A percentile compares a stretch with the other conserved stretches of the same genome.
Conservation (phyloP, 2,113 vertebrate genomes). For the Aphelocoma coerulescens region DNA sequence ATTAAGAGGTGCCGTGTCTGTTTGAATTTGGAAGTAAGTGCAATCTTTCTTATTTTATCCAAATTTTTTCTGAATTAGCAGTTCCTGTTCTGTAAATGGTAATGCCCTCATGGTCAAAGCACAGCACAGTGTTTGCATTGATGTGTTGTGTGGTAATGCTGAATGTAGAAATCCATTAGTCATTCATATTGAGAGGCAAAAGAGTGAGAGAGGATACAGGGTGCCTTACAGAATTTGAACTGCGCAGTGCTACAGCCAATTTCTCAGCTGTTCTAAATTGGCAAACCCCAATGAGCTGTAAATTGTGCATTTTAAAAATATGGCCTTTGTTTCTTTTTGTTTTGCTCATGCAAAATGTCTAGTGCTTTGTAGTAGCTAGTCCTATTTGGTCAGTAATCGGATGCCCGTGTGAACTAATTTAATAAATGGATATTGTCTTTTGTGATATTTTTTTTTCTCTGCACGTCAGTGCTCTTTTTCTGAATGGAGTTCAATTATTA, state of each 20-base stretch:
- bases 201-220: not conserved
- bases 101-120: not conserved
- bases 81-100: not conserved
- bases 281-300: not conserved
- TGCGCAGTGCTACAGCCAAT: not conserved
- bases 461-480: not conserved
- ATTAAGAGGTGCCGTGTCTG: not conserved
- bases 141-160: not conserved
- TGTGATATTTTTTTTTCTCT: slow-evolving; percentile 31
- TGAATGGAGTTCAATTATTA: slow-evolving; percentile 66
- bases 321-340: not conserved
- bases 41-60: not conserved
- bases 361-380: not conserved
- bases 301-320: not conserved
- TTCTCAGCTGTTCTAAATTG: not conserved
- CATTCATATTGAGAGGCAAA: not conserved
- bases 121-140: not conserved
- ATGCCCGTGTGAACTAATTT: not conserved
- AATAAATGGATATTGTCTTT: slow-evolving; percentile 34
- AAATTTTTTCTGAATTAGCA: not conserved
- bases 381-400: slow-evolving; percentile 4
- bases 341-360: not conserved
- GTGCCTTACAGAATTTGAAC: not conserved
- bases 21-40: not conserved
- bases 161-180: not conserved